Conservation (phyloP, 2,797 vertebrate genomes). For the Squalus acanthias region DNA sequence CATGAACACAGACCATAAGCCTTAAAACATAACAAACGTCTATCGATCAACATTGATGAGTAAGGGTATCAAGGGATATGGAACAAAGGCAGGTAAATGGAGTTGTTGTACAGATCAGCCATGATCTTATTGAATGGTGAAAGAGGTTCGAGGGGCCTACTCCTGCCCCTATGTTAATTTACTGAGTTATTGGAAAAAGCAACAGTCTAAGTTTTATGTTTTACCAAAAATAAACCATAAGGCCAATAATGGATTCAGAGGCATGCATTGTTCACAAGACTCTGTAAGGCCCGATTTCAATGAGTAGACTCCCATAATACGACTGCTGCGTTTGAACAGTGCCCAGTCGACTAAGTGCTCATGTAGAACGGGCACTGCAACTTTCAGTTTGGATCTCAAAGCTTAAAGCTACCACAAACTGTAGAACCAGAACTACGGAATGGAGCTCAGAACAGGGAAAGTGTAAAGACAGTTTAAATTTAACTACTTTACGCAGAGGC, state of each 20-base stretch:
- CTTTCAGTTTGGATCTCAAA: not conserved
- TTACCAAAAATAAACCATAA: not conserved
- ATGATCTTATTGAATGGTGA: not conserved
- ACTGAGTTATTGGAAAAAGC: not conserved
- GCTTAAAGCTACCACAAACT: not conserved
- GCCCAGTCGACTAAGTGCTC: not conserved
- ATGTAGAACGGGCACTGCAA: not conserved
- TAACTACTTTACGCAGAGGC: not conserved
- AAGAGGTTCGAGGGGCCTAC: not conserved
- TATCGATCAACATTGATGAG: not conserved
- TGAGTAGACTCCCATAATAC: not conserved
- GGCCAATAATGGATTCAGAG: not conserved
- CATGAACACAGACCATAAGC: not conserved
- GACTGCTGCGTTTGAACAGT: not conserved
- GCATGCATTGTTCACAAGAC: not conserved
- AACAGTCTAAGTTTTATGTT: not conserved
- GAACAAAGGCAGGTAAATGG: not conserved
- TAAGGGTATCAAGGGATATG: not conserved
- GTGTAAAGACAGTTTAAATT: not conserved
- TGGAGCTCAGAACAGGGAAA: not conserved
- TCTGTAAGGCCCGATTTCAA: not conserved
- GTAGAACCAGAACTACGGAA: not conserved
- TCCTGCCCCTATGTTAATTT: not conserved
- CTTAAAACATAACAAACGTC: not conserved
- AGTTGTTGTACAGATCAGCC: not conserved